phyloP scores from a whole-genome alignment of 2,888 invertebrate genomes.

The Didymodactylos carnosus region DNA sequence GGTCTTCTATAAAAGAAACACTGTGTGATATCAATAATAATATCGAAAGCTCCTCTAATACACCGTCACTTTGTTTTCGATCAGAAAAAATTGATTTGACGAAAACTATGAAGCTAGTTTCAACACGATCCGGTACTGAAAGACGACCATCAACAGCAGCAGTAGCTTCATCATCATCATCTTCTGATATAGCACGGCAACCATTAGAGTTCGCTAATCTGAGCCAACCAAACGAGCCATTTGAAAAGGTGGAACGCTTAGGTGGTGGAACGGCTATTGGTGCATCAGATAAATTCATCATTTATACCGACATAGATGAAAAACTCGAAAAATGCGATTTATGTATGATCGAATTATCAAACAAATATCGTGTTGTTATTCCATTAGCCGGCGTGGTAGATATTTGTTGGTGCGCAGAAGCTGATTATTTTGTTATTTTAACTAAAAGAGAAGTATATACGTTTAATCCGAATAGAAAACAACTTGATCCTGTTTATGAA shows the following conservation, averaged over 20 bases:
- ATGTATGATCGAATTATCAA: neutral
- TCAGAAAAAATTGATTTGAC: neutral
- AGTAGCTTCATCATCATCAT: too few species aligned
- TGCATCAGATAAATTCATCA: neutral
- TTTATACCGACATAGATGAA: neutral
- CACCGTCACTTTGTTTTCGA: neutral
- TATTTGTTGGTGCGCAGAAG: neutral
- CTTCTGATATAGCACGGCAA: neutral
- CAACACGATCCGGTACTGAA: neutral
- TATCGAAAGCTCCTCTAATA: neutral
- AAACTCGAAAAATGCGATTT: too few species aligned
- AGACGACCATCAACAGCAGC: neutral
- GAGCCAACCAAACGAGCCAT: neutral
- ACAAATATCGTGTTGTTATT: neutral
- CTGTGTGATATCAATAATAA: neutral
- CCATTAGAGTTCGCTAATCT: neutral
- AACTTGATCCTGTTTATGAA: neutral
- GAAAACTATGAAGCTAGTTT: neutral
- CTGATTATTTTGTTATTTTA: neutral
- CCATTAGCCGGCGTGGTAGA: neutral
- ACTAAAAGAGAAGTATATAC: neutral
- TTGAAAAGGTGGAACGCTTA: neutral
- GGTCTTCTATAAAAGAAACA: neutral
- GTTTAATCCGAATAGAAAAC: neutral
- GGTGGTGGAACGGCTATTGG: neutral